Conservation (phyloP, 2,888 invertebrate species). For the Megaustenia siamemsis region DNA sequence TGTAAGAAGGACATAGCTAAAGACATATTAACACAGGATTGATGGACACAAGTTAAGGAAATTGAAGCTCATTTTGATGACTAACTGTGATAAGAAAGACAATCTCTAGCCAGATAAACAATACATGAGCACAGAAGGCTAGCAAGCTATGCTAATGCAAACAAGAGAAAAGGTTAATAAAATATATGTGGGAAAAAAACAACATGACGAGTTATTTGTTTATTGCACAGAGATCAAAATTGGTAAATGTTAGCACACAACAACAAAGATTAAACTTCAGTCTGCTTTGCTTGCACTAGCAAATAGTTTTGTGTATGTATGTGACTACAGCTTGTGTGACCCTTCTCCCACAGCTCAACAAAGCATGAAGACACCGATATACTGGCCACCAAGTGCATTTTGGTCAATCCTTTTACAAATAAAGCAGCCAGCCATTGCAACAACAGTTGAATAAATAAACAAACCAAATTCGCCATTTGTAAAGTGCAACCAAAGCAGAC, state of each 20-base stretch:
- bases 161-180: constrained; percentile 2
- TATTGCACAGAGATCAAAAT: constrained; percentile 54
- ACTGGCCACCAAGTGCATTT: background rate
- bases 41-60: background rate
- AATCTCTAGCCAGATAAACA: too few species aligned
- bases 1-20: background rate
- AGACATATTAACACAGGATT: background rate
- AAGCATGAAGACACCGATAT: background rate
- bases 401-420: background rate
- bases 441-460: background rate
- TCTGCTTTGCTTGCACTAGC: constrained; percentile 14
- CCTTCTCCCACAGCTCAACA: too few species aligned
- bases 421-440: background rate
- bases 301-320: background rate
- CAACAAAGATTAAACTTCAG: constrained; percentile 9
- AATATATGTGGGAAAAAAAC: constrained; percentile 13
- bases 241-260: constrained; percentile 44
- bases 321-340: too few species aligned
- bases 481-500: constrained; percentile 6
- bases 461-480: background rate
- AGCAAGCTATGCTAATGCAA: constrained; percentile 14
- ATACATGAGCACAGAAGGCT: background rate
- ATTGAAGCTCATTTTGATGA: background rate
- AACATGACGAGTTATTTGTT: constrained; percentile 48
- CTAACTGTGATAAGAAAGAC: too few species aligned